A percentile compares a stretch with the other conserved stretches of the same genome.
phyloP scores from a whole-genome alignment of 2,888 invertebrate species.

The Gnatocerus cornutus region DNA sequence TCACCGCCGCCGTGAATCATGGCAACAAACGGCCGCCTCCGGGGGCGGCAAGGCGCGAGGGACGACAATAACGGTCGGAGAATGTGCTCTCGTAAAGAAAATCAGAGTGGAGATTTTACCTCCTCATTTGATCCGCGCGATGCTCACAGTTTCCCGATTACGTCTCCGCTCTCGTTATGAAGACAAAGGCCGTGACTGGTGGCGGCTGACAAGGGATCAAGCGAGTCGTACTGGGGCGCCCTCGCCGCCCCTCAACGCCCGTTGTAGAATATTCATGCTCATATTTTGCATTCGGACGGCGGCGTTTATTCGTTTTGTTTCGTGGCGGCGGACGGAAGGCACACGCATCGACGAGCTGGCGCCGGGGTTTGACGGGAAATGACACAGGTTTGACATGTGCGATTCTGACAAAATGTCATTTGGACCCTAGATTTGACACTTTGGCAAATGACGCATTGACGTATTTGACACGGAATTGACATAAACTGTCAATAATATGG shows the following conservation, averaged over 20 bases:
- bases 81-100: slow-evolving; percentile 45
- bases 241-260: slow-evolving; percentile 40
- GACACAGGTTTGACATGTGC: too few species aligned
- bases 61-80: slow-evolving; percentile 37
- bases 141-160: slow-evolving; percentile 55
- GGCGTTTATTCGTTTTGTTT: slow-evolving; percentile 49
- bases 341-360: slow-evolving; percentile 18
- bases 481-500: too few species aligned
- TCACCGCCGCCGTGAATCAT: slow-evolving; percentile 49
- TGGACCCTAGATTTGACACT: too few species aligned
- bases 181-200: slow-evolving; percentile 56
- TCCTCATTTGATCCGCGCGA: slow-evolving; percentile 53
- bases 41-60: slow-evolving; percentile 11
- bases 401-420: too few species aligned
- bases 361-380: background rate
- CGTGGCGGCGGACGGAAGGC: slow-evolving; percentile 26
- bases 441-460: too few species aligned
- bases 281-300: slow-evolving; percentile 53
- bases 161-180: slow-evolving; percentile 54
- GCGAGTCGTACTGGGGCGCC: slow-evolving; percentile 47
- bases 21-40: slow-evolving; percentile 39
- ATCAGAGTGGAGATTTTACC: slow-evolving; percentile 48
- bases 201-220: slow-evolving; percentile 57
- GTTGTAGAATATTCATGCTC: slow-evolving; percentile 55
- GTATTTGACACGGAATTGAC: too few species aligned